These are phyloP conservation scores for Neoaliturus tenellus DNA, from an alignment of 2,888 invertebrate genomes.

Conservation along the genomic window DNA sequence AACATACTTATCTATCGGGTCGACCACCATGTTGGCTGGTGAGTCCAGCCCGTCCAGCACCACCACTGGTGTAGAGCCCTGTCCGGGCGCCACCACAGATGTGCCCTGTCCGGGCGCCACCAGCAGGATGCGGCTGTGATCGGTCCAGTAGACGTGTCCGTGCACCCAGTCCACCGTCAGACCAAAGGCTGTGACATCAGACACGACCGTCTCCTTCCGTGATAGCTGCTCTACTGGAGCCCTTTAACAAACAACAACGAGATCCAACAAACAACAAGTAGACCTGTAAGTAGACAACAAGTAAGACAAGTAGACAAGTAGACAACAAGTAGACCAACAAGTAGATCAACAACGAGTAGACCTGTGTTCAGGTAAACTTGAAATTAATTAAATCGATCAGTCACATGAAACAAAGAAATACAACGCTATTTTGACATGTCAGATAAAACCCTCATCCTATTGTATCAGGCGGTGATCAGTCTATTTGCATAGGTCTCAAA, in stretches of 20 bases:
- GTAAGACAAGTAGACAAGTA: too few relatives aligned
- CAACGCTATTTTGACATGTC: too few relatives aligned
- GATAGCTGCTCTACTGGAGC: constrained; percentile 10
- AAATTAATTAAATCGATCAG: too few relatives aligned
- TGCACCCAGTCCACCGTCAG: constrained; percentile 28
- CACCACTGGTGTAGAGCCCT: neutral
- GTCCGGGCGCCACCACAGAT: neutral
- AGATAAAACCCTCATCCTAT: too few relatives aligned
- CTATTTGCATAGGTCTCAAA: too few relatives aligned
- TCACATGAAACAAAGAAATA: too few relatives aligned
- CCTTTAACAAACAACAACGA: neutral
- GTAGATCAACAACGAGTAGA: too few relatives aligned
- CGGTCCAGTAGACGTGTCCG: constrained; percentile 14
- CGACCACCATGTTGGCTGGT: constrained; percentile 7
- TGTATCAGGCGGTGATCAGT: too few relatives aligned
- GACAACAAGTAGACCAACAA: too few relatives aligned
- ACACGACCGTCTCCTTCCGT: neutral
- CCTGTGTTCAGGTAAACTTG: too few relatives aligned
- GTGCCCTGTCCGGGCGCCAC: neutral
- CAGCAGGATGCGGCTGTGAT: neutral
- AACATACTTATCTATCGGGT: constrained; percentile 21
- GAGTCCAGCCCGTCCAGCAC: neutral
- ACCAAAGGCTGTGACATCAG: neutral
- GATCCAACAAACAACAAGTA: too few relatives aligned
- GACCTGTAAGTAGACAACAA: too few relatives aligned